Evolutionary conservation across 1,140 invertebrate genomes (phyloP).

Genomic region (Monochamus saltuarius): DNA sequence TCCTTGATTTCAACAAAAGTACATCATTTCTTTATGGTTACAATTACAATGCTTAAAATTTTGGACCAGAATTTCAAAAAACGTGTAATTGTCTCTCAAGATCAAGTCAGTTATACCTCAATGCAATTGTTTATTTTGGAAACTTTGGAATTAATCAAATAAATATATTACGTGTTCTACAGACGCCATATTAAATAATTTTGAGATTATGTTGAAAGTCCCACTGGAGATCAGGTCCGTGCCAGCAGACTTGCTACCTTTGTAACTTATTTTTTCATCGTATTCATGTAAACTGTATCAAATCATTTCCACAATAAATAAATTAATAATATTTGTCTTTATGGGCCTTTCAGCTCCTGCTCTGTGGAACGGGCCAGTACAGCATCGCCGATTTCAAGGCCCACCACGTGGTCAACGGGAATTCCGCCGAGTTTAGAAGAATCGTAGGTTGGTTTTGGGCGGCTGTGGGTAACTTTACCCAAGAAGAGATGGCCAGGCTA

Average conservation of each 20-base stretch:
- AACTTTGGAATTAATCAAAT: no score
- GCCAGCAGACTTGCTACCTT: background rate
- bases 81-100: no score
- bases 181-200: no score
- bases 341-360: constrained; percentile 67
- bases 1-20: no score
- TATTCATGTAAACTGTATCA: background rate
- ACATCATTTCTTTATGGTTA: no score
- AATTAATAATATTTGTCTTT: constrained; percentile 45
- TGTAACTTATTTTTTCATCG: background rate
- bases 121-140: no score
- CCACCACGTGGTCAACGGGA: constrained; percentile 83
- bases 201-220: no score
- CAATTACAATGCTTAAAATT: no score
- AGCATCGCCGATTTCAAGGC: constrained; percentile 85
- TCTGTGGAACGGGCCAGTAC: constrained; percentile 93
- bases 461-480: constrained; percentile 85
- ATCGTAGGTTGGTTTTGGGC: constrained; percentile 95
- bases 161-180: no score
- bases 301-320: background rate
- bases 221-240: no score
- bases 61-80: no score
- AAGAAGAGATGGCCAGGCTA: constrained; percentile 89
- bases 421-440: constrained; percentile 78
- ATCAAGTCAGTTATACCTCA: no score